Conservation (phyloP, 2,797 vertebrate species). For the Salmo trutta region DNA sequence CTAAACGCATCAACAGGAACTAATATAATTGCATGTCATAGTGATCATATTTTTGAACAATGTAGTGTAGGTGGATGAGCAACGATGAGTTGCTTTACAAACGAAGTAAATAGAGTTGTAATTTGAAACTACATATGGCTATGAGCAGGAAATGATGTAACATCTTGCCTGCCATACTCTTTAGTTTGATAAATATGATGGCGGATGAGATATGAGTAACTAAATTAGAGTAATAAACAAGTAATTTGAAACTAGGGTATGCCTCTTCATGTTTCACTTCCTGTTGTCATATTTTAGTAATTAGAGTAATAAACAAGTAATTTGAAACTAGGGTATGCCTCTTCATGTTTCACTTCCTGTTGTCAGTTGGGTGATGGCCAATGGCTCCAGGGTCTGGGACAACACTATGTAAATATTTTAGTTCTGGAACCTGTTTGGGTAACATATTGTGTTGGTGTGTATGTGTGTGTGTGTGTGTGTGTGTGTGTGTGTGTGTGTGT, state of each 20-base stretch:
- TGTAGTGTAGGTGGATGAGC: too few relatives aligned
- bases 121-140: background rate
- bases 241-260: constrained; percentile 10
- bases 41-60: too few relatives aligned
- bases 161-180: constrained; percentile 16
- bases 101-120: background rate
- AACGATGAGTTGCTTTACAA: too few relatives aligned
- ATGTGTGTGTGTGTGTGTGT: background rate
- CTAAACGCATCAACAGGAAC: too few relatives aligned
- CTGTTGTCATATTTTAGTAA: constrained; percentile 42
- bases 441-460: constrained; percentile 4
- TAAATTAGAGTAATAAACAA: constrained; percentile 43
- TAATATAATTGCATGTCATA: too few relatives aligned
- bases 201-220: constrained; percentile 52
- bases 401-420: background rate
- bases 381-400: constrained; percentile 1
- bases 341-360: constrained; percentile 26
- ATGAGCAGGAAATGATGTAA: constrained; percentile 16
- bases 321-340: constrained; percentile 18
- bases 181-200: constrained; percentile 17
- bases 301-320: constrained; percentile 7
- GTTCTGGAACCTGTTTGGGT: constrained; percentile 13
- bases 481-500: background rate
- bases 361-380: constrained; percentile 28
- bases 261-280: constrained; percentile 29